Conservation (phyloP, 1,140 invertebrate genomes). For the Zeugodacus cucurbitae region DNA sequence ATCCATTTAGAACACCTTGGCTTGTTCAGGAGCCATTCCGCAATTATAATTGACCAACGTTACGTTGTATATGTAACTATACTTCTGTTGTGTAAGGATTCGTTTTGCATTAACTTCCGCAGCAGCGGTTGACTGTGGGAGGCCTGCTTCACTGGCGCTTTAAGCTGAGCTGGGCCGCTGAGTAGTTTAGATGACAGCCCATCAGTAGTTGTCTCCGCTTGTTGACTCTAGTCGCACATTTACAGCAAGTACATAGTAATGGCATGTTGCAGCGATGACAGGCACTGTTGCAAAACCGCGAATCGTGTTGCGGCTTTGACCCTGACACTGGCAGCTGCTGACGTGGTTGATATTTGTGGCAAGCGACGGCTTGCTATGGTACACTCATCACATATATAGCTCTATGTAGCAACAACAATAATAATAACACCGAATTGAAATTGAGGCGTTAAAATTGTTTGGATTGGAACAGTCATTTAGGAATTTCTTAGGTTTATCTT, state of each 20-base stretch:
- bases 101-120: too few species aligned
- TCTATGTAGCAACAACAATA: background rate
- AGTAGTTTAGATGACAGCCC: background rate
- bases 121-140: too few species aligned
- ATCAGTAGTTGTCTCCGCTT: background rate
- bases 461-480: too few species aligned
- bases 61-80: too few species aligned
- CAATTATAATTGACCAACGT: too few species aligned
- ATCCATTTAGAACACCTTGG: too few species aligned
- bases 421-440: background rate
- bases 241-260: too few species aligned
- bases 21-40: too few species aligned
- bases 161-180: background rate
- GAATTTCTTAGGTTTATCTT: too few species aligned
- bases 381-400: background rate
- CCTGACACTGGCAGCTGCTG: constrained; percentile 4
- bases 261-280: background rate
- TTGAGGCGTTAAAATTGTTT: too few species aligned
- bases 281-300: background rate
- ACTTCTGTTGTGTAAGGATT: too few species aligned
- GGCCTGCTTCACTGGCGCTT: background rate
- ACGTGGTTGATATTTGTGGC: constrained; percentile 17
- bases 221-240: background rate
- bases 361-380: background rate
- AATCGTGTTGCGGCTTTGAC: background rate